Evolutionary conservation across 2,888 invertebrate species (phyloP).

Genomic region (Spodoptera exigua): DNA sequence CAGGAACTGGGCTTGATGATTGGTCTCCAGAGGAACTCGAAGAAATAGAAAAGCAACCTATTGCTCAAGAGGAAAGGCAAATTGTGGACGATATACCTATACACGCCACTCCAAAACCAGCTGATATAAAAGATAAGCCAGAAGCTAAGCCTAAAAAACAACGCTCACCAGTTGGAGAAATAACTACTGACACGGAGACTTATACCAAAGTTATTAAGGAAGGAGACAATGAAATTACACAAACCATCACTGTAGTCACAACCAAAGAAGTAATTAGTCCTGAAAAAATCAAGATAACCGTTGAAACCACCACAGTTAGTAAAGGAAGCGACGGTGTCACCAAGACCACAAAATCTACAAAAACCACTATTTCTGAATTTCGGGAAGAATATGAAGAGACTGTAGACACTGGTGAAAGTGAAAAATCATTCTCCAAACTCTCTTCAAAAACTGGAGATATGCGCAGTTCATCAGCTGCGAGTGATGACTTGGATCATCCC

Average conservation of each 20-base stretch:
- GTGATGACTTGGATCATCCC: constrained; percentile 90
- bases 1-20: constrained; percentile 83
- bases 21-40: constrained; percentile 84
- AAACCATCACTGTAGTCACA: constrained; percentile 85
- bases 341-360: constrained; percentile 86
- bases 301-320: constrained; percentile 86
- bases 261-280: constrained; percentile 86
- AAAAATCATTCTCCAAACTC: constrained; percentile 84
- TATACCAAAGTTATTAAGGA: constrained; percentile 83
- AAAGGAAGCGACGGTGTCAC: constrained; percentile 83
- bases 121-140: constrained; percentile 64
- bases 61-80: constrained; percentile 65
- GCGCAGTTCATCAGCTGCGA: constrained; percentile 90
- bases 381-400: constrained; percentile 86
- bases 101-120: constrained; percentile 65
- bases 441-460: constrained; percentile 87
- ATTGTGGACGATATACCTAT: constrained; percentile 65
- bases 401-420: constrained; percentile 83
- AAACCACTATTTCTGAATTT: constrained; percentile 86
- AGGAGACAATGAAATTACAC: constrained; percentile 82
- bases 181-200: constrained; percentile 84
- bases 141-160: constrained; percentile 77
- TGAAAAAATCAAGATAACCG: constrained; percentile 83
- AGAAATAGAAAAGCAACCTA: constrained; percentile 77
- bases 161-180: constrained; percentile 84